Base-by-base conservation (phyloP, 2,888 invertebrate genomes). In the Caenorhabditis zanzibari region DNA sequence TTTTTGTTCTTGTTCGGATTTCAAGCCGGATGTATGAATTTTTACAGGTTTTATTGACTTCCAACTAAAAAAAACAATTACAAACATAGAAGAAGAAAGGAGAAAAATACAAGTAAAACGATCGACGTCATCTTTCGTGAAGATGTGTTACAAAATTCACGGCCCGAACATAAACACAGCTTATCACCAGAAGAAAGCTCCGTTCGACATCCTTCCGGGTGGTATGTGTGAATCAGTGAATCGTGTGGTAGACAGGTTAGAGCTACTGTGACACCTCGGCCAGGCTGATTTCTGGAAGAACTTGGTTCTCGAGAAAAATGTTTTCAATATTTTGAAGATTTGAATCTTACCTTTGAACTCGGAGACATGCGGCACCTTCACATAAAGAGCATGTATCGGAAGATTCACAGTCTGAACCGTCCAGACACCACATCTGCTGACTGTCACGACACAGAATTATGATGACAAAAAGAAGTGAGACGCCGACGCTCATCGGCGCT, bases 211-310 rank as follows among this genome's bases (percentile, higher is more conserved):
- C 81, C 87, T 69, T 88, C 88, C 14, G 88, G 88, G 49, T 82
- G 76, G 56, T 84, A 81, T 24, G 80, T 54, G 56, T 88, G 88
- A n/a, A 88, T 84, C 10, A 85, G 81, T 0, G 84, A 81, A 35
- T 88, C 88, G 69, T 86, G 86, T 10, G 88, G 88, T 9, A 88
- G 68, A 49, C 88, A 88, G 5, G 88, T 88, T 44, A 84, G 41
- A 6, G 88, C 88, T 12, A 84, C 66, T 28, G 85, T 68, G n/a
- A 73, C 76, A 0, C 85, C 86, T 68, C 64, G 71, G 10, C 35
- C 22, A 4, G 86, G 82, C 32, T 84, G 76, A 26, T 77, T 80
- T 56, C 87, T 87, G 74, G 14, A 86, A 85, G 49, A 24, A n/a
- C n/a, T n/a, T n/a, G n/a, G n/a, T n/a, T n/a, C n/a, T n/a, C n/a